Evolutionary conservation across 2,797 vertebrate species (phyloP).

Genomic region (Cryptoblepharus egeriae): DNA sequence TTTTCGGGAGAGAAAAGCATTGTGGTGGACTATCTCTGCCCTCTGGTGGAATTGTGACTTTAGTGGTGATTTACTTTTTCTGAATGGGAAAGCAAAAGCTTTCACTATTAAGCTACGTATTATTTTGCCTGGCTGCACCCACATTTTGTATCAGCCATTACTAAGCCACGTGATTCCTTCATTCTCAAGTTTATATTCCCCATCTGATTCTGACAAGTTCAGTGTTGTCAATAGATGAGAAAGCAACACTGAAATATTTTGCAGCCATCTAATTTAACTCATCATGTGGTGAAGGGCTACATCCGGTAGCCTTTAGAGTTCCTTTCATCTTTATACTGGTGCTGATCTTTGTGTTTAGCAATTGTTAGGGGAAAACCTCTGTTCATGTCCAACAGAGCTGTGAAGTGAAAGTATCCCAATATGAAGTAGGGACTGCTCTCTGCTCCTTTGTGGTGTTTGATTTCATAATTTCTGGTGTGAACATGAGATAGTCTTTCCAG

Average conservation of each 20-base stretch:
- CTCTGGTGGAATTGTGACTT: conserved; percentile 68
- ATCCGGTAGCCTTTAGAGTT: not conserved
- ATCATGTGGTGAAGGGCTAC: not conserved
- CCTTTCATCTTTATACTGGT: not conserved
- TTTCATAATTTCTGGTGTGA: not conserved
- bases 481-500: not conserved
- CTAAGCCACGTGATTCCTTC: not conserved
- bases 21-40: conserved; percentile 65
- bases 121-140: not conserved
- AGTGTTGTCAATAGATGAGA: not conserved
- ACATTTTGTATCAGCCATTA: not conserved
- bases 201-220: not conserved
- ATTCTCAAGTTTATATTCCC: not conserved
- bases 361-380: conserved; percentile 6
- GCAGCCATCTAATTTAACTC: not conserved
- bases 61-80: conserved; percentile 9
- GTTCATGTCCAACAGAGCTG: conserved; percentile 16
- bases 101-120: not conserved
- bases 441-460: conserved; percentile 16
- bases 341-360: conserved; percentile 28
- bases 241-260: not conserved
- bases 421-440: conserved; percentile 16
- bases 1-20: fast-evolving
- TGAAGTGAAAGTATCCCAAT: conserved; percentile 4
- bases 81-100: not conserved